These are phyloP conservation scores for Pelosia muscerda DNA, from an alignment of 2,888 invertebrate species.

Conservation along the genomic window DNA sequence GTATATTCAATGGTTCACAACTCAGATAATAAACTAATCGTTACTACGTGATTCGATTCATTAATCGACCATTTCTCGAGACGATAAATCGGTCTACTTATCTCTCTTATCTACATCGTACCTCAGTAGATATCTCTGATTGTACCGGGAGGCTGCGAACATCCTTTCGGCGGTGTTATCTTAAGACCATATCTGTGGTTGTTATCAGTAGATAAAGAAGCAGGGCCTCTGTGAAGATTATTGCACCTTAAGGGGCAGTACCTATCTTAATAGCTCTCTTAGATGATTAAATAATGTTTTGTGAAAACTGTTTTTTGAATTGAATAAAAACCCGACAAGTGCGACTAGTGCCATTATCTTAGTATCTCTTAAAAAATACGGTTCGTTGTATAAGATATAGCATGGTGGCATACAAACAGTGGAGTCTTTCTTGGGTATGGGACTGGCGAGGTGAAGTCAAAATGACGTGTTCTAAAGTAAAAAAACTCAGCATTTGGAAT, in stretches of 20 bases:
- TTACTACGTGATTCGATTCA: background rate
- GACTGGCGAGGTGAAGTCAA: too few relatives aligned
- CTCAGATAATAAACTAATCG: background rate
- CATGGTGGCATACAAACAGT: too few relatives aligned
- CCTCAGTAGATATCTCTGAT: background rate
- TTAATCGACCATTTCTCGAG: background rate
- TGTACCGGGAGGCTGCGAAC: background rate
- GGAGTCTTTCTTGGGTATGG: too few relatives aligned
- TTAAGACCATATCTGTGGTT: background rate
- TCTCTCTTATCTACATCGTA: background rate
- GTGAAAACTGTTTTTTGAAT: background rate
- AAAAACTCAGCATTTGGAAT: too few relatives aligned
- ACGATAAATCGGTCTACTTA: background rate
- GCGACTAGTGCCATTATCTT: too few relatives aligned
- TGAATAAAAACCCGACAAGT: background rate
- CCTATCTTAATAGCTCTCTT: background rate
- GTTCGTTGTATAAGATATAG: too few relatives aligned
- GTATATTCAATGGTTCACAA: background rate
- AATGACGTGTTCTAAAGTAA: too few relatives aligned
- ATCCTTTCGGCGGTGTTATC: background rate
- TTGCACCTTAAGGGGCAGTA: background rate
- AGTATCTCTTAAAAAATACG: too few relatives aligned
- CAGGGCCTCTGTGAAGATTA: background rate
- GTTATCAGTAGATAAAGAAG: background rate
- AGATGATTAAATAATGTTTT: background rate